These are phyloP conservation scores for Diogma glabrata DNA, from an alignment of 2,888 invertebrate genomes.

Conservation along the genomic window DNA sequence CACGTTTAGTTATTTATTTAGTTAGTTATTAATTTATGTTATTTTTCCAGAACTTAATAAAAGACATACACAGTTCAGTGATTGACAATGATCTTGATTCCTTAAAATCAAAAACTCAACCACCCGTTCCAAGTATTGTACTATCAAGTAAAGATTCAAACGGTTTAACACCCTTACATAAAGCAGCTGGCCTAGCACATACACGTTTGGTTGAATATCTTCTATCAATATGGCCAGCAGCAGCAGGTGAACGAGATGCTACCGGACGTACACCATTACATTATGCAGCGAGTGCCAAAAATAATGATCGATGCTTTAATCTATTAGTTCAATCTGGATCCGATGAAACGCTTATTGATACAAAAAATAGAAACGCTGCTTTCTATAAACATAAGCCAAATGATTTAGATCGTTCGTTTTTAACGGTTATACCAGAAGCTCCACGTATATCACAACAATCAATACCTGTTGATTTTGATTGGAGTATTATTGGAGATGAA, in stretches of 20 bases:
- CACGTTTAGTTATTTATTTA: no score
- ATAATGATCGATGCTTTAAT: conserved; percentile 65
- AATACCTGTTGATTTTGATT: conserved; percentile 42
- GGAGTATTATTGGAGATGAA: conserved; percentile 13
- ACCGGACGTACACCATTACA: conserved; percentile 82
- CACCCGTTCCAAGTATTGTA: conserved; percentile 58
- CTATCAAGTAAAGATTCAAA: conserved; percentile 65
- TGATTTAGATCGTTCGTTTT: conserved; percentile 62
- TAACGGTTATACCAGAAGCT: conserved; percentile 65
- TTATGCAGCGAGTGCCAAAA: conserved; percentile 72
- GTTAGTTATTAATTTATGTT: no score
- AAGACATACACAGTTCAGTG: conserved; percentile 67
- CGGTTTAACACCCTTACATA: conserved; percentile 77
- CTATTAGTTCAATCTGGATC: conserved; percentile 71
- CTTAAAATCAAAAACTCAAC: conserved; percentile 50
- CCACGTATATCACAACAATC: conserved; percentile 64
- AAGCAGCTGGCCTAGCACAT: conserved; percentile 76
- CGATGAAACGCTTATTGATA: conserved; percentile 71
- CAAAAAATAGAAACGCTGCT: conserved; percentile 72
- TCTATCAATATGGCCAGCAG: conserved; percentile 53
- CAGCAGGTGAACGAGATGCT: conserved; percentile 58
- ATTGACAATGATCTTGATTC: conserved; percentile 64
- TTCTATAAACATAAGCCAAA: conserved; percentile 64
- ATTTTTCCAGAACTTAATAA: conserved; percentile 70
- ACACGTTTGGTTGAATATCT: conserved; percentile 63